Evolutionary conservation across 2,888 invertebrate genomes (phyloP), one percentile per base, ranked within the genome.

Genomic region (Zelleria hepariella): DNA sequence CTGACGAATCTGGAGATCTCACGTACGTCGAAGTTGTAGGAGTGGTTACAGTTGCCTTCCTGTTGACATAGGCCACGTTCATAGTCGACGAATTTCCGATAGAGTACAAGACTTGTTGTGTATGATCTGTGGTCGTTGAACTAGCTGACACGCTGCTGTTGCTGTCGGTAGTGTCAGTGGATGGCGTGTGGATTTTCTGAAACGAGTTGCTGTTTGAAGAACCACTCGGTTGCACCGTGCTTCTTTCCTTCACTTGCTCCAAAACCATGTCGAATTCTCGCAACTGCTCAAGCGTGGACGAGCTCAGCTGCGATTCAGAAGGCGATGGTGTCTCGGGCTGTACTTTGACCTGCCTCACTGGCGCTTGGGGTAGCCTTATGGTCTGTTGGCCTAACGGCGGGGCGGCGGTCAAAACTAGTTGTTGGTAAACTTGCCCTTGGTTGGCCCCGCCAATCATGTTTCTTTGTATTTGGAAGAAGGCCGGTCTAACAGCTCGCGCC

Each of bases 251-350:
- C 0, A 95, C 94, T 82, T 94, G 94, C 70, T 95, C 94, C 62
- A 95, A 83, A 0, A 95, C 94, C 82, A 94, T 93, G 73, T 95
- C 95, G 68, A 95, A 95, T 73, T 95, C 95, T 59, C 94, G 82
- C 7, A 95, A 75, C 69, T 95, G 95, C 75, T 95, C 94, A 57
- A 94, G 78, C 0, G 94, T 94, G 0, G 94, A 94, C 0, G 94
- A 93, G 73, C 94, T 94, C 69, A 94, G 91, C 70, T 91, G 90
- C n/a, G 91, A 86, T 69, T 92, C 91, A 0, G 85, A 72, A 47
- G 86, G 74, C 0, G 86, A 77, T 63, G 79, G 82, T 60, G 67
- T 79, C 65, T 82, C 85, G 26, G 74, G 64, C 21, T 78, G 69
- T 6, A 75, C 74, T 69, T 84, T 85, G 2, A 77, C 66, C 59